A percentile compares a stretch with the other conserved stretches of the same genome.
These are phyloP conservation scores for Montipora capricornis DNA, from an alignment of 64 coral and sea anemone species.

Conservation along the genomic window DNA sequence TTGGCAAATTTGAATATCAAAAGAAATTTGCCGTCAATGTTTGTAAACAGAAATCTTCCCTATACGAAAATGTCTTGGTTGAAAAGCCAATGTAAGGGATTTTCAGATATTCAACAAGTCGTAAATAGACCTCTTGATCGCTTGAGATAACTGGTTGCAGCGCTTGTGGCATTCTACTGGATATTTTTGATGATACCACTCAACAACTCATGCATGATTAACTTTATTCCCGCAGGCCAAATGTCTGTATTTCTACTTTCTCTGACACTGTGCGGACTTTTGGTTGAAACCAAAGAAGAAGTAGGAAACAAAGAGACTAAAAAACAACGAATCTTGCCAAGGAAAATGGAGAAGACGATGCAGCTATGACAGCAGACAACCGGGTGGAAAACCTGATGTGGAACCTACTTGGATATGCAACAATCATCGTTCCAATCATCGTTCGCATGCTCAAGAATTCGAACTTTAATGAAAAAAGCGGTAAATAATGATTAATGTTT, in stretches of 20 bases:
- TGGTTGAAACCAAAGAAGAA: background rate
- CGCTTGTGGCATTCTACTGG: no score
- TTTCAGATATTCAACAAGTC: background rate
- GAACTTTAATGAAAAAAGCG: constrained; percentile 90
- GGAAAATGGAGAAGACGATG: background rate
- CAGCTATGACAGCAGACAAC: constrained; percentile 2
- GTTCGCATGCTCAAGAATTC: constrained; percentile 94
- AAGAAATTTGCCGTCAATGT: no score
- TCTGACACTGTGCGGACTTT: background rate
- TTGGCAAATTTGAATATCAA: no score
- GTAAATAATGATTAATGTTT: constrained; percentile 37
- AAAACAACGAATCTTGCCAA: background rate
- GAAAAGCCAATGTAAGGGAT: background rate
- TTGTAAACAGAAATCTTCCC: no score
- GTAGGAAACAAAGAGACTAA: background rate
- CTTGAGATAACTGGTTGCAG: background rate
- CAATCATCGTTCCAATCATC: constrained; percentile 83
- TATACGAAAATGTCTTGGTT: background rate
- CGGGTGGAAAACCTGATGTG: constrained; percentile 82
- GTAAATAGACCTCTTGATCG: background rate
- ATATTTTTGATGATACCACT: background rate
- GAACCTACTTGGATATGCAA: constrained; percentile 96
- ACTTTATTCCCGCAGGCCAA: background rate
- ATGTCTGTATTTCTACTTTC: background rate
- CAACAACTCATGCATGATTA: background rate